Conservation (phyloP, 2,797 vertebrate genomes). For the Enteromius afrohamiltoni region DNA sequence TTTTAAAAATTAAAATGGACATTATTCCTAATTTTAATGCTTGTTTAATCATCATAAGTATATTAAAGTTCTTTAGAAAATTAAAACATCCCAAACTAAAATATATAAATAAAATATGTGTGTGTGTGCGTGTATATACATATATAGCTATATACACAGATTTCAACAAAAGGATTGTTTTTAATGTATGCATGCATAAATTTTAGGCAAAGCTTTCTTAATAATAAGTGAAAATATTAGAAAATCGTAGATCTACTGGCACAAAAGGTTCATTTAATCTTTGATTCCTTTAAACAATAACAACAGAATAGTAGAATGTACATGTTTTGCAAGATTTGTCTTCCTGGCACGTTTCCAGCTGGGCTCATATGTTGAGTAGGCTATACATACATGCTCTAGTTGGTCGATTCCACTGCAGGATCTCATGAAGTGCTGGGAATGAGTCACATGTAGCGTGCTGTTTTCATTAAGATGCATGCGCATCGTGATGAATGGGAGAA, state of each 20-base stretch:
- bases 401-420: conserved; percentile 41
- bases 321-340: conserved; percentile 12
- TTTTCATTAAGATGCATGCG: conserved; percentile 29
- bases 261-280: neutral
- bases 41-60: too few species aligned
- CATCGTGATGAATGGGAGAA: conserved; percentile 34
- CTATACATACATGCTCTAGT: conserved; percentile 28
- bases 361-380: neutral
- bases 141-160: neutral
- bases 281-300: neutral
- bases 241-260: neutral
- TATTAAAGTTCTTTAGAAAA: neutral
- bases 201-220: neutral
- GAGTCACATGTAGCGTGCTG: conserved; percentile 14
- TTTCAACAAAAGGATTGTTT: neutral
- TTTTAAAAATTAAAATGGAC: too few species aligned
- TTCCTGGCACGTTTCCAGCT: conserved; percentile 22
- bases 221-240: neutral
- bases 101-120: neutral
- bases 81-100: too few species aligned
- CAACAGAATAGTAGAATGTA: conserved; percentile 5
- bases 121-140: neutral
- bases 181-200: neutral
- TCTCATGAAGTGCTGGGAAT: neutral
- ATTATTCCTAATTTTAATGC: neutral